Conservation (phyloP, 2,113 vertebrate species). For the Alosa alosa region DNA sequence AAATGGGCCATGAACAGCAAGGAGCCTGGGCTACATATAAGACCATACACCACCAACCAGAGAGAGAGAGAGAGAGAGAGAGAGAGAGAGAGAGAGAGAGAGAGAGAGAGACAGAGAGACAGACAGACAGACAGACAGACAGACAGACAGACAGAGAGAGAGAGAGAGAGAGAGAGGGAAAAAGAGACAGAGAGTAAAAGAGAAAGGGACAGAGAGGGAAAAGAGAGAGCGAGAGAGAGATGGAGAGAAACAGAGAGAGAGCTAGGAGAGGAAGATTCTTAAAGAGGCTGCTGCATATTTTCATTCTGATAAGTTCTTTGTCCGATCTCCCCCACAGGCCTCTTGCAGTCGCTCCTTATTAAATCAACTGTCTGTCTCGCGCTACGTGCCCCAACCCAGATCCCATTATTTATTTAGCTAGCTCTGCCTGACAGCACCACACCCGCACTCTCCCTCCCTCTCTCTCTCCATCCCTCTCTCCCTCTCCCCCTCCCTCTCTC, state of each 20-base stretch:
- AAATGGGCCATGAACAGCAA: conserved; percentile 33
- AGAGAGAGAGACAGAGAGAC: too few relatives aligned
- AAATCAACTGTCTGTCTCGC: conserved; percentile 50
- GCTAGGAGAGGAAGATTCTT: conserved; percentile 37
- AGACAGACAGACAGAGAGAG: too few relatives aligned
- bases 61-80: conserved; percentile 44
- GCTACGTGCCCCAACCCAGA: conserved; percentile 18
- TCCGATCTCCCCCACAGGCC: conserved; percentile 61
- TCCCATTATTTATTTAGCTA: conserved; percentile 19
- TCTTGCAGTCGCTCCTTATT: conserved; percentile 51
- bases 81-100: conserved; percentile 48
- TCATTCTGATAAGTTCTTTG: conserved; percentile 62
- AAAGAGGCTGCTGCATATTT: conserved; percentile 58
- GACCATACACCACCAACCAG: conserved; percentile 16
- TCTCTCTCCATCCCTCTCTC: not conserved
- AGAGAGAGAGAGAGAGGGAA: too few relatives aligned
- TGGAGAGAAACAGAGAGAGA: not conserved
- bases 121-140: too few relatives aligned
- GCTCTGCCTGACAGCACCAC: not conserved
- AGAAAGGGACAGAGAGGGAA: too few relatives aligned
- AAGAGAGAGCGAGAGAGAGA: not conserved
- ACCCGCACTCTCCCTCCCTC: too few relatives aligned
- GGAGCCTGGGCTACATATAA: not conserved
- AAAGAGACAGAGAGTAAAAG: too few relatives aligned
- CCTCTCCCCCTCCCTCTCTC: not conserved